phyloP scores from a whole-genome alignment of 2,113 vertebrate species.

The Colinus virginianus region DNA sequence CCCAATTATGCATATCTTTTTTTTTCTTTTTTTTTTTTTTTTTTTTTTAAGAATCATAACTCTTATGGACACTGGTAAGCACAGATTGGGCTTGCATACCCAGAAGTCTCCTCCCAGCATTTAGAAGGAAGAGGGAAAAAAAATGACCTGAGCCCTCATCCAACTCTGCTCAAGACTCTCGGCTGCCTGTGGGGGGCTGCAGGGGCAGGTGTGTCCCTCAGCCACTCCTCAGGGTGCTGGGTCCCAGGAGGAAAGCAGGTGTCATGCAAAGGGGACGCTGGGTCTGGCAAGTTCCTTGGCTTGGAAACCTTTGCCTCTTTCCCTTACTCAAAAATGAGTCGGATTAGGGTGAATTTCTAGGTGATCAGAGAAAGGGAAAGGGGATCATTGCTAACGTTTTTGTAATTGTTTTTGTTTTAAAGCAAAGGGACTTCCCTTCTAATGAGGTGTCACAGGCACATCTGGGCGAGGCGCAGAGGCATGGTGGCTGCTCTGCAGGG shows the following conservation, averaged over 20 bases:
- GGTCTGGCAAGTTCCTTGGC: not conserved
- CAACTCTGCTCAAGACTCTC: not conserved
- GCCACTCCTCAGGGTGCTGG: not conserved
- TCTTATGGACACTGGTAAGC: conserved; percentile 55
- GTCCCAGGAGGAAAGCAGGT: not conserved
- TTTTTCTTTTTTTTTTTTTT: not conserved
- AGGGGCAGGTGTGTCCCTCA: not conserved
- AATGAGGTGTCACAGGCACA: not conserved
- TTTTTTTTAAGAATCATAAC: not conserved
- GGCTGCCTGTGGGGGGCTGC: conserved; percentile 3
- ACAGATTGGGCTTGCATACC: conserved; percentile 19
- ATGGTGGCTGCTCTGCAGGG: conserved; percentile 4
- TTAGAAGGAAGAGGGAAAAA: not conserved
- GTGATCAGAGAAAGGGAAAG: not conserved
- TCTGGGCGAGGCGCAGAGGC: not conserved
- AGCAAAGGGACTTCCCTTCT: conserved; percentile 47
- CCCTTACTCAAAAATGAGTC: not conserved
- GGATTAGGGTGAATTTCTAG: conserved; percentile 24
- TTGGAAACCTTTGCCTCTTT: not conserved
- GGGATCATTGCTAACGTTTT: not conserved
- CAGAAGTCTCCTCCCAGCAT: conserved; percentile 9
- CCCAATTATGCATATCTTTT: conserved; percentile 4
- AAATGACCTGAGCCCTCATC: not conserved
- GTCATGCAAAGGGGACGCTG: not conserved
- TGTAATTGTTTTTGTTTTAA: conserved; percentile 25